phyloP scores from a whole-genome alignment of 1,140 invertebrate genomes.

The Heliconius melpomene region DNA sequence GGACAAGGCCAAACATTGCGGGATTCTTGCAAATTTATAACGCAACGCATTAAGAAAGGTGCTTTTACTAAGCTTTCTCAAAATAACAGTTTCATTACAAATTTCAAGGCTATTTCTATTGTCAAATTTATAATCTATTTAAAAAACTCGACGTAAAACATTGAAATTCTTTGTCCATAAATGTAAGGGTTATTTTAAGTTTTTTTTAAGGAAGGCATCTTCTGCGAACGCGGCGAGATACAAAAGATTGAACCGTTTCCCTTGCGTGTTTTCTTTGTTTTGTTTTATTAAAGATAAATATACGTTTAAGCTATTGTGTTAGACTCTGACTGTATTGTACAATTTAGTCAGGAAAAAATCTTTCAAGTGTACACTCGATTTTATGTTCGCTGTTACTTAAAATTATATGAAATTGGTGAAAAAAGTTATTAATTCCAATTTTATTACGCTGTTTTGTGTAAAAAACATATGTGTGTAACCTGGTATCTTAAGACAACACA shows the following conservation, averaged over 20 bases:
- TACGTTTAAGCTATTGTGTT: constrained; percentile 76
- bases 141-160: constrained; percentile 50
- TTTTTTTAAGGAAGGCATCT: constrained; percentile 59
- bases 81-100: constrained; percentile 47
- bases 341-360: constrained; percentile 78
- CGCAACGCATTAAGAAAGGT: constrained; percentile 59
- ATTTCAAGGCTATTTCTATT: constrained; percentile 51
- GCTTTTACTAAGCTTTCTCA: constrained; percentile 40
- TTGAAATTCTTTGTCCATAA: constrained; percentile 52
- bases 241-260: constrained; percentile 70
- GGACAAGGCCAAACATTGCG: constrained; percentile 77
- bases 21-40: constrained; percentile 62
- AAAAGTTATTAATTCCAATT: not conserved
- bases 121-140: constrained; percentile 68
- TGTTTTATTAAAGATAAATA: constrained; percentile 77
- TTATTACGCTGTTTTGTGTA: not conserved
- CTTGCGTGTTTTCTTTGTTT: constrained; percentile 55
- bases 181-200: constrained; percentile 71
- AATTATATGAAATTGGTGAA: not conserved
- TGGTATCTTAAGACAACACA: not conserved
- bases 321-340: constrained; percentile 57
- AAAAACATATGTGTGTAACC: not conserved
- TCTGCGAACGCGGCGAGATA: constrained; percentile 70
- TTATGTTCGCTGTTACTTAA: constrained; percentile 13
- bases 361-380: constrained; percentile 66